Conservation (phyloP, 2,797 vertebrate species). For the Corythornis leucogaster region DNA sequence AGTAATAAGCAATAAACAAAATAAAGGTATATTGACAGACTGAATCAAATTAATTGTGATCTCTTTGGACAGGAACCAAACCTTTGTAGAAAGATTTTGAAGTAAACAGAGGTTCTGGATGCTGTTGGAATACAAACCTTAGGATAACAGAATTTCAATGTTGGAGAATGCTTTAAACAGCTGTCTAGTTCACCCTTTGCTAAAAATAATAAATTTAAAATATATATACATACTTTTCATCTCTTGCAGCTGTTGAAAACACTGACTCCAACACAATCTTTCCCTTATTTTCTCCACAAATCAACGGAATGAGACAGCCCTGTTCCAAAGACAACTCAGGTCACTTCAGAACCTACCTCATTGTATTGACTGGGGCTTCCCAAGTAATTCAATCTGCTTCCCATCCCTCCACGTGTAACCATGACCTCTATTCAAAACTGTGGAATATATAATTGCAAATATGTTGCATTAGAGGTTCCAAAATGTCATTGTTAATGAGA, state of each 20-base stretch:
- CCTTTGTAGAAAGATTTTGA: not conserved
- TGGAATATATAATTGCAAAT: not conserved
- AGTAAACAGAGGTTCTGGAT: not conserved
- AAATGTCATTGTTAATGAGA: not conserved
- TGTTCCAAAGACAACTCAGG: not conserved
- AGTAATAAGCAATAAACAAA: not conserved
- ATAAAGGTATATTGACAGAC: not conserved
- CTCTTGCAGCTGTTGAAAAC: not conserved
- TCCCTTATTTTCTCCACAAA: not conserved
- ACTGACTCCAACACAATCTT: not conserved
- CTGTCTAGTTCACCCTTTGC: not conserved
- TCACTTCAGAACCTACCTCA: not conserved
- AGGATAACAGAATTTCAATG: not conserved
- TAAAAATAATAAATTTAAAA: not conserved
- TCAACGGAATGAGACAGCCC: not conserved
- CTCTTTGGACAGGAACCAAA: not conserved
- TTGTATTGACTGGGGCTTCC: not conserved
- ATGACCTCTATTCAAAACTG: not conserved
- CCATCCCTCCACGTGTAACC: not conserved
- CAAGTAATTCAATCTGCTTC: not conserved
- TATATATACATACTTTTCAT: not conserved
- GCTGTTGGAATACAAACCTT: not conserved
- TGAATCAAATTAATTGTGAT: not conserved
- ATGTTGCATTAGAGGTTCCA: not conserved
- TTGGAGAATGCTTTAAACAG: not conserved